Conservation (phyloP, 2,797 vertebrate genomes). For the Rhinophrynus dorsalis region DNA sequence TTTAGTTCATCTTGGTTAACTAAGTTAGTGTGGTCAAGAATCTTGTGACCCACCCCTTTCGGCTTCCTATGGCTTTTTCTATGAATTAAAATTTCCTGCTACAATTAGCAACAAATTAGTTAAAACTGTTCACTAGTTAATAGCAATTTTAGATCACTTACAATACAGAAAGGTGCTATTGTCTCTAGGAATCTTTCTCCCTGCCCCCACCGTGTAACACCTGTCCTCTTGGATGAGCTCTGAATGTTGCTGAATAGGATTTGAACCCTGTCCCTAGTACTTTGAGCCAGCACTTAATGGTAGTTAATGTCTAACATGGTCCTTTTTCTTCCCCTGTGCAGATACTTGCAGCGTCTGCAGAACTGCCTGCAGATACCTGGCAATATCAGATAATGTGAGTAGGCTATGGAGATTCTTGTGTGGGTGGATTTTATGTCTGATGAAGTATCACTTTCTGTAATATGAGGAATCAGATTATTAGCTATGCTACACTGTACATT, state of each 20-base stretch:
- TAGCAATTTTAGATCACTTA: background rate
- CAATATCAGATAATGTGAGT: slow-evolving; percentile 81
- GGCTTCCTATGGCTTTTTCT: no score
- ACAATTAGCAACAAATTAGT: no score
- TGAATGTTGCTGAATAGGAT: slow-evolving; percentile 35
- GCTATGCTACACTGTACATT: no score
- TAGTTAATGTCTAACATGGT: slow-evolving; percentile 44
- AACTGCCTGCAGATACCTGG: slow-evolving; percentile 74
- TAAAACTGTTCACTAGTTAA: no score
- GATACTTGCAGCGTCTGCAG: slow-evolving; percentile 80
- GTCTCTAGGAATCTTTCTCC: background rate
- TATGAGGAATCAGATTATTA: background rate
- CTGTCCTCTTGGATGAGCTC: background rate
- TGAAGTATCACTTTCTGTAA: background rate
- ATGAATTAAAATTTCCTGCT: no score
- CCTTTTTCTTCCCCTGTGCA: slow-evolving; percentile 51
- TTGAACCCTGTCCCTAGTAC: slow-evolving; percentile 34
- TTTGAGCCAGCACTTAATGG: slow-evolving; percentile 13
- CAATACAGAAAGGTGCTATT: no score
- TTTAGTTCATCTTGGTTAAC: no score
- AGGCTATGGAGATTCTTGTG: no score
- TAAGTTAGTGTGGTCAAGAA: no score
- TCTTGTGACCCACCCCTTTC: no score
- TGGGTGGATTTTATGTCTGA: background rate
- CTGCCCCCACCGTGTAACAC: background rate